Base-by-base conservation (phyloP, 92 coral and sea anemone species). In the Porites cylindrica region DNA sequence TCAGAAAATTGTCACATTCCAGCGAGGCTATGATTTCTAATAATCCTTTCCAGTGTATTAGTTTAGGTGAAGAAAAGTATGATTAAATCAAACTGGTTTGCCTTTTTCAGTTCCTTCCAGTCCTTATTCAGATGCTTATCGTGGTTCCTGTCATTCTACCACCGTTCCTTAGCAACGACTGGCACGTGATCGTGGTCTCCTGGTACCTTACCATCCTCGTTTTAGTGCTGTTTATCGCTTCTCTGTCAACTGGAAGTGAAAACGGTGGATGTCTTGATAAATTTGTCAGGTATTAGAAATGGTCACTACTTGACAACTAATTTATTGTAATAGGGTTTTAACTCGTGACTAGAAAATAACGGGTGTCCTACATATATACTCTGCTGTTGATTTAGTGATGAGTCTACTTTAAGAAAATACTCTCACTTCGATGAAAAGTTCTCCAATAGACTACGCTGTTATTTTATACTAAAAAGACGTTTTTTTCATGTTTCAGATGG, bases 101-200 rank as follows among this genome's bases (percentile, higher is more conserved):
- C 38, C 59, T 17, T 32, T 63, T 66, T 66, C 70, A 90, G 90
- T 68, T 85, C 63, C 69, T 90, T 19, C 92, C 92, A 16, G 79
- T 66, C 10, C 20, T 90, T 53, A 77, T 90, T 70, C 81, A 91
- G 86, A 53, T 82, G 54, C 23, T 91, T 47, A 78, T 91, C 17
- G 91, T 83, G 16, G 65, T 82, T 19, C 93, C 93, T 20, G 73
- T 91, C 54, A 38, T 91, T 69, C 85, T 91, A 14, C 93, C 90
- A n/a, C 88, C 93, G 51, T 60, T 87, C 47, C 18, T 86, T 50
- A 84, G 84, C 53, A 53, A 86, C 52, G 66, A 86, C 66, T 79
- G 90, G 90, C 90, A 86, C 74, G 66, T 70, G 80, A 71, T 86
- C 12, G 84, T 91, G 80, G 93, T 91, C 73, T 88, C 73, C 64